A percentile compares a stretch with the other conserved stretches of the same genome.
These are phyloP conservation scores for Apeltes quadracus DNA, from an alignment of 2,113 vertebrate genomes.

Conservation along the genomic window DNA sequence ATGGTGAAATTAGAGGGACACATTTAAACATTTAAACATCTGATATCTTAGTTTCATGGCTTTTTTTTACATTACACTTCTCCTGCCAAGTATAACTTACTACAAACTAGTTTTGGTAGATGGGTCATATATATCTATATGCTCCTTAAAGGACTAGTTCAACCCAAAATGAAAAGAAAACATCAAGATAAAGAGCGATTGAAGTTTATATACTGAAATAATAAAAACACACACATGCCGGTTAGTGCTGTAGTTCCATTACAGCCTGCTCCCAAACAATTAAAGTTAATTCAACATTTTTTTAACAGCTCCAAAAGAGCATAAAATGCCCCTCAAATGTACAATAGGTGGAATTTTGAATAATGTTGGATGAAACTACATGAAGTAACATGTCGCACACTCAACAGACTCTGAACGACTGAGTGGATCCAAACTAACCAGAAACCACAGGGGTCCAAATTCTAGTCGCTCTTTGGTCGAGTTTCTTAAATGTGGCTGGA, in stretches of 20 bases:
- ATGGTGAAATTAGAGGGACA: no score
- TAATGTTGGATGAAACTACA: slow-evolving; percentile 7
- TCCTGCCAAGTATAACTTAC: no score
- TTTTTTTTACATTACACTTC: no score
- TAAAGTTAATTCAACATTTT: slow-evolving; percentile 56
- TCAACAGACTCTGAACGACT: no score
- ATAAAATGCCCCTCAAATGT: slow-evolving; percentile 51
- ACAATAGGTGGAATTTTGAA: slow-evolving; percentile 21
- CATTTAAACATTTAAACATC: no score
- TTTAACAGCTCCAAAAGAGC: slow-evolving; percentile 34
- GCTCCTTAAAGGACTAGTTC: slow-evolving; percentile 8
- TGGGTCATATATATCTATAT: no score
- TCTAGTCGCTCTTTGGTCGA: neutral
- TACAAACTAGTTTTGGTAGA: no score
- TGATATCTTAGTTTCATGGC: no score
- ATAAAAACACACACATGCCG: slow-evolving; percentile 31
- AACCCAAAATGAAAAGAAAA: slow-evolving; percentile 7
- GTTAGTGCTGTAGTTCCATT: slow-evolving; percentile 24
- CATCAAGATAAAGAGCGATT: slow-evolving; percentile 21
- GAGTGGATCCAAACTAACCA: slow-evolving; percentile 9
- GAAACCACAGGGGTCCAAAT: slow-evolving; percentile 21
- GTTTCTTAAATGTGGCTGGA: slow-evolving; percentile 23
- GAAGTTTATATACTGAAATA: slow-evolving; percentile 49
- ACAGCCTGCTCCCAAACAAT: slow-evolving; percentile 26
- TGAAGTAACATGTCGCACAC: no score